A percentile compares a stretch with the other conserved stretches of the same genome.
These are phyloP conservation scores for Poeciliopsis infans DNA, from an alignment of 2,797 vertebrate species.

Conservation along the genomic window DNA sequence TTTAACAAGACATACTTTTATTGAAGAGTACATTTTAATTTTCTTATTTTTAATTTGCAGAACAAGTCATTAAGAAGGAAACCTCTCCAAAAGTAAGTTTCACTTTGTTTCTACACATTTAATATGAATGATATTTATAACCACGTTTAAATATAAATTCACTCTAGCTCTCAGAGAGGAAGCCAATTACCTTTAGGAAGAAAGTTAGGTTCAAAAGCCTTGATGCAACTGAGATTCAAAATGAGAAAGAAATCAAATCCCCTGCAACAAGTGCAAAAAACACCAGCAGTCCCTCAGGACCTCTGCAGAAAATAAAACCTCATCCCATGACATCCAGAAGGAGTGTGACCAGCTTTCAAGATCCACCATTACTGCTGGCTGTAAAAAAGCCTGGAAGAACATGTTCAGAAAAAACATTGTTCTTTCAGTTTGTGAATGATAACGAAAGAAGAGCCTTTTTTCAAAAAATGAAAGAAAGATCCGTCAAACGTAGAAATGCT, in stretches of 20 bases:
- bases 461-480: conserved; percentile 45
- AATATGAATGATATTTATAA: not conserved
- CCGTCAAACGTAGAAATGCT: conserved; percentile 26
- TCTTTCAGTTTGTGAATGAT: conserved; percentile 71
- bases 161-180: conserved; percentile 46
- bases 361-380: not conserved
- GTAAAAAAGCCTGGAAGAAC: conserved; percentile 19
- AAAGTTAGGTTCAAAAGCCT: conserved; percentile 69
- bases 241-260: not conserved
- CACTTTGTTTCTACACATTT: not conserved
- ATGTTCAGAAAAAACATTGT: conserved; percentile 24
- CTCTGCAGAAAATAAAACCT: not conserved
- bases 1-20: not conserved
- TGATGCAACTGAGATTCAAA: conserved; percentile 3
- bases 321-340: not conserved
- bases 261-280: not conserved
- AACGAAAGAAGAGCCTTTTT: conserved; percentile 56
- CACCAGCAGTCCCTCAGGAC: not conserved
- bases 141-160: not conserved
- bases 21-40: not conserved
- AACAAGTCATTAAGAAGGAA: conserved; percentile 25
- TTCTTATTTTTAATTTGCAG: conserved; percentile 15
- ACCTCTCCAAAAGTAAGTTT: conserved; percentile 38
- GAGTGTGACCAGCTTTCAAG: not conserved
- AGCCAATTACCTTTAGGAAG: conserved; percentile 58